Evolutionary conservation across 2,797 vertebrate species (phyloP).

Genomic region (Mus spretus): DNA sequence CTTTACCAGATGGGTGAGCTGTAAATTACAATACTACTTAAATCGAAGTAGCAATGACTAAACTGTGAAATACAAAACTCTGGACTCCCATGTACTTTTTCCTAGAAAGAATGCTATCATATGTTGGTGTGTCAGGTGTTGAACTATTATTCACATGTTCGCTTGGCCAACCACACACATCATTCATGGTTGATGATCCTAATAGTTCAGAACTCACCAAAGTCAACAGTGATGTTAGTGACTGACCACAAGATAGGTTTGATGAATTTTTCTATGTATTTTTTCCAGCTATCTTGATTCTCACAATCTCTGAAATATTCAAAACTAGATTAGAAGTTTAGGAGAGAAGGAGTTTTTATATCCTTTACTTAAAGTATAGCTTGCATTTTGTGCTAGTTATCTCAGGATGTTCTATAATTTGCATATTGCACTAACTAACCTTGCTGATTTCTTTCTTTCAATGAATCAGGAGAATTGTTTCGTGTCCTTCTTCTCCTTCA

Average conservation of each 20-base stretch:
- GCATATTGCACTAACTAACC: not conserved
- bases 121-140: slow-evolving; percentile 45
- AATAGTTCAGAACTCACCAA: slow-evolving; percentile 40
- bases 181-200: not conserved
- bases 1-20: slow-evolving; percentile 62
- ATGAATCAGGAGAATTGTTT: not conserved
- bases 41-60: slow-evolving; percentile 52
- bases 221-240: not conserved
- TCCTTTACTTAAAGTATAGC: slow-evolving; percentile 25
- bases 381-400: not conserved
- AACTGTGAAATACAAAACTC: slow-evolving; percentile 64
- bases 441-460: not conserved
- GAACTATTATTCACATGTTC: slow-evolving; percentile 26
- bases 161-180: not conserved
- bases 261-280: not conserved
- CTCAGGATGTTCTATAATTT: not conserved
- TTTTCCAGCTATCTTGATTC: not conserved
- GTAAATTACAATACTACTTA: slow-evolving; percentile 35
- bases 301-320: not conserved
- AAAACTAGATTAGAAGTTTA: not conserved
- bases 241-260: not conserved
- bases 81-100: slow-evolving; percentile 20
- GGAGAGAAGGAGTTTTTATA: not conserved
- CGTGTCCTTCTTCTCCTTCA: slow-evolving; percentile 9
- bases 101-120: slow-evolving; percentile 29